These are phyloP conservation scores for Syngnathoides biaculeatus DNA, from an alignment of 2,113 vertebrate species.

Conservation along the genomic window DNA sequence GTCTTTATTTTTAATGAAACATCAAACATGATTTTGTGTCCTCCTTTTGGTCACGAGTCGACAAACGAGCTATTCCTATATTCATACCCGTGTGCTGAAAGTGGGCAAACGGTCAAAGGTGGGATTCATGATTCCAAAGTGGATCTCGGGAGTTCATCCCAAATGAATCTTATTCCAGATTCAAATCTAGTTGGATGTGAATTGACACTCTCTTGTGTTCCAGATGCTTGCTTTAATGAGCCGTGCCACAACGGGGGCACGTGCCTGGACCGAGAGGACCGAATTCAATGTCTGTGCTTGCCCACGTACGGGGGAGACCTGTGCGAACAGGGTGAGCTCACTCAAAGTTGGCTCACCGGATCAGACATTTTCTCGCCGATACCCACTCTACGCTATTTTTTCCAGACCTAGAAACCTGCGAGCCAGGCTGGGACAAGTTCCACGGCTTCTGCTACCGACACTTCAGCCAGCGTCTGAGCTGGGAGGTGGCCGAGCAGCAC, in stretches of 20 bases:
- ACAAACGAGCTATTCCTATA: not conserved
- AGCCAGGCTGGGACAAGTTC: constrained; percentile 85
- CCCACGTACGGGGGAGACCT: constrained; percentile 84
- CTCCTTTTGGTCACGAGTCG: not conserved
- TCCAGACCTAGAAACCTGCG: constrained; percentile 81
- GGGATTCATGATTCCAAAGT: not conserved
- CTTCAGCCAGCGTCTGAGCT: constrained; percentile 81
- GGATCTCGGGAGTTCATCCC: not conserved
- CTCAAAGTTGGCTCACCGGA: too few relatives aligned
- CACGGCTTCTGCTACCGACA: constrained; percentile 91
- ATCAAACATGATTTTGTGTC: not conserved
- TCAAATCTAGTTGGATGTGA: not conserved
- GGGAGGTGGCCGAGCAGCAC: constrained; percentile 88
- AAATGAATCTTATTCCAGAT: not conserved
- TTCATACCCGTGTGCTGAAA: not conserved
- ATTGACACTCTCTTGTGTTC: constrained; percentile 49
- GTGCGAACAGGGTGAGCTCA: constrained; percentile 79
- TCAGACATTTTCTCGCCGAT: not conserved
- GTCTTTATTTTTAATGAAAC: not conserved
- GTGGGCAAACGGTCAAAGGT: not conserved
- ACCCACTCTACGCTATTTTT: not conserved
- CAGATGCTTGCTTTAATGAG: constrained; percentile 83
- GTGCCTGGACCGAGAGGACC: constrained; percentile 70
- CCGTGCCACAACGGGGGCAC: constrained; percentile 93
- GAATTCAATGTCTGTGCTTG: constrained; percentile 81